A percentile compares a stretch with the other conserved stretches of the same genome.
Evolutionary conservation across 2,888 invertebrate genomes (phyloP).

Genomic region (Apamea monoglypha): DNA sequence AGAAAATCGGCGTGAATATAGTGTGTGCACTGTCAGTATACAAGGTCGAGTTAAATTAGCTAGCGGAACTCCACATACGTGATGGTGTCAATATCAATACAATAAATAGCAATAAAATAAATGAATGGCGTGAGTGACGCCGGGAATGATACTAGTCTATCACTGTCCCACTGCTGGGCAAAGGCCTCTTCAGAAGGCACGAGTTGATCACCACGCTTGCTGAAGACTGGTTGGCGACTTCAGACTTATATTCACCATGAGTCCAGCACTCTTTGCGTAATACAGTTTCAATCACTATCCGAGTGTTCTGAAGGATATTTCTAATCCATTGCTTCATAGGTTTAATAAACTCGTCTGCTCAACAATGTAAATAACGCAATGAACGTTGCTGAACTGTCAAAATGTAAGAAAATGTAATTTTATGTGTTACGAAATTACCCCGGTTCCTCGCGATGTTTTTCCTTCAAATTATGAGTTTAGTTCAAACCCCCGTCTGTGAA

Average conservation of each 20-base stretch:
- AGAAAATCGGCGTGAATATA: conserved; percentile 21
- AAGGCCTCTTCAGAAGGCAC: background rate
- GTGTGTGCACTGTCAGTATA: conserved; percentile 8
- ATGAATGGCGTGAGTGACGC: background rate
- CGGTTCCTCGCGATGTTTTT: background rate
- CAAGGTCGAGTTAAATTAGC: conserved; percentile 2
- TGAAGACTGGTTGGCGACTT: background rate
- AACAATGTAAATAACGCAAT: background rate
- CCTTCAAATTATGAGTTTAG: background rate
- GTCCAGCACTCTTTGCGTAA: background rate
- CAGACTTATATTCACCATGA: background rate
- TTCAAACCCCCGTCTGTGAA: background rate
- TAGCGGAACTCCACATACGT: background rate
- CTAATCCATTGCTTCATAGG: background rate
- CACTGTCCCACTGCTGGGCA: background rate
- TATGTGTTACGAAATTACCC: background rate
- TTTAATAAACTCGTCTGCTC: background rate
- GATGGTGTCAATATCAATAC: background rate
- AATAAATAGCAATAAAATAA: too few species aligned
- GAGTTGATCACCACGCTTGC: background rate
- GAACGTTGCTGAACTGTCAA: background rate
- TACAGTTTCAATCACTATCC: background rate
- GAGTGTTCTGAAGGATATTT: background rate
- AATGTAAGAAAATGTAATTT: background rate
- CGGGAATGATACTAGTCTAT: background rate